These are phyloP conservation scores for Agrochola macilenta DNA, from an alignment of 2,888 invertebrate species.

Conservation along the genomic window DNA sequence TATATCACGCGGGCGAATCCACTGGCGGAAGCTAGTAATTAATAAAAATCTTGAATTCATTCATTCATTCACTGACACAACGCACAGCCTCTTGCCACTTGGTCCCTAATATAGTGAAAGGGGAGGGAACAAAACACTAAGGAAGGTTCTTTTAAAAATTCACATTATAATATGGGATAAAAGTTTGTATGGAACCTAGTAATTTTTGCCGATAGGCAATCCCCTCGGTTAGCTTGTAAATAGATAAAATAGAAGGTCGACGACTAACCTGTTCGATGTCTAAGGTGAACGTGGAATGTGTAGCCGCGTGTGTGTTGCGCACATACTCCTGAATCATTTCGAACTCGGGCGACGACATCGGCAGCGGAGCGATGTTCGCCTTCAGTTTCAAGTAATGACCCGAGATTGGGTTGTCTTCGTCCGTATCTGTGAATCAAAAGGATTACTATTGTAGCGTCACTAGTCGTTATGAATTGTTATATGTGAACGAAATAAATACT, in stretches of 20 bases:
- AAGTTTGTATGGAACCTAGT: neutral
- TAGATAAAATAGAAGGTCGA: neutral
- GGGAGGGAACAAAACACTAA: neutral
- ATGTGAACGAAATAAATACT: too few relatives aligned
- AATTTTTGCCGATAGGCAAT: neutral
- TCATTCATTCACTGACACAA: too few relatives aligned
- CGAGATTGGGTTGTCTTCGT: constrained; percentile 92
- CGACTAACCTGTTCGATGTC: constrained; percentile 77
- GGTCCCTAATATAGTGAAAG: neutral
- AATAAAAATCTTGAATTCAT: too few relatives aligned
- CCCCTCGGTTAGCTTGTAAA: neutral
- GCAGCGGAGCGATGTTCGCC: constrained; percentile 94
- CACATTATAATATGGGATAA: neutral
- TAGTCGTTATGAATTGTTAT: too few relatives aligned
- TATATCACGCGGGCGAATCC: too few relatives aligned
- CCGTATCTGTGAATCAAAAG: constrained; percentile 67
- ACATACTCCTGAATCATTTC: constrained; percentile 94
- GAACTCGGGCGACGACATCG: constrained; percentile 93
- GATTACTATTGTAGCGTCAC: too few relatives aligned
- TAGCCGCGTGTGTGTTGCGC: constrained; percentile 97
- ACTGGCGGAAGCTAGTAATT: too few relatives aligned
- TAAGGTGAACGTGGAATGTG: constrained; percentile 92
- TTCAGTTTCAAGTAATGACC: constrained; percentile 97
- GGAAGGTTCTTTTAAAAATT: neutral
- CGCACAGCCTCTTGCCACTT: too few relatives aligned